Evolutionary conservation across 2,888 invertebrate species (phyloP).

Genomic region (Didymodactylos carnosus): DNA sequence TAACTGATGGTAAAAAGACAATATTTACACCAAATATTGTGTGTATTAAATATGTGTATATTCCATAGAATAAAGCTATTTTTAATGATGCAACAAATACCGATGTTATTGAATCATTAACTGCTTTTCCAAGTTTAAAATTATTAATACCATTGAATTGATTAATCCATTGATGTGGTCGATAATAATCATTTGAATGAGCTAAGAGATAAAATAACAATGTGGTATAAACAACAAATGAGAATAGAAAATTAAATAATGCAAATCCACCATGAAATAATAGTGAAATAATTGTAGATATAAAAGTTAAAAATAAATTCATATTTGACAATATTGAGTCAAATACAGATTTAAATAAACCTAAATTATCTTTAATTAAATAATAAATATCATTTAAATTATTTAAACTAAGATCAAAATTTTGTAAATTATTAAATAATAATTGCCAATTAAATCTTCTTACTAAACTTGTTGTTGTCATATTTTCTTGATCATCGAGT

Average conservation of each 20-base stretch:
- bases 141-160: constrained; percentile 17
- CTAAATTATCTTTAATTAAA: constrained; percentile 72
- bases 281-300: constrained; percentile 66
- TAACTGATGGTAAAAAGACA: constrained; percentile 72
- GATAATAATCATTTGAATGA: constrained; percentile 63
- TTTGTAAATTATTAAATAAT: neutral
- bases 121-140: constrained; percentile 30
- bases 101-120: constrained; percentile 47
- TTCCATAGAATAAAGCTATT: constrained; percentile 83
- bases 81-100: constrained; percentile 89
- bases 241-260: constrained; percentile 31
- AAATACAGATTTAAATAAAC: constrained; percentile 58
- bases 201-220: constrained; percentile 82
- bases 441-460: neutral
- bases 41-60: constrained; percentile 94
- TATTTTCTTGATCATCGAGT: neutral
- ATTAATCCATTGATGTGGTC: constrained; percentile 70
- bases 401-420: neutral
- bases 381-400: constrained; percentile 20
- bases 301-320: constrained; percentile 57
- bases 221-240: constrained; percentile 68
- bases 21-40: constrained; percentile 76
- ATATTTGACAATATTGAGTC: constrained; percentile 74
- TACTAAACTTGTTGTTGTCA: neutral
- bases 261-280: constrained; percentile 47